phyloP scores from a whole-genome alignment of 2,888 invertebrate genomes.

The Vandiemenella viatica region DNA sequence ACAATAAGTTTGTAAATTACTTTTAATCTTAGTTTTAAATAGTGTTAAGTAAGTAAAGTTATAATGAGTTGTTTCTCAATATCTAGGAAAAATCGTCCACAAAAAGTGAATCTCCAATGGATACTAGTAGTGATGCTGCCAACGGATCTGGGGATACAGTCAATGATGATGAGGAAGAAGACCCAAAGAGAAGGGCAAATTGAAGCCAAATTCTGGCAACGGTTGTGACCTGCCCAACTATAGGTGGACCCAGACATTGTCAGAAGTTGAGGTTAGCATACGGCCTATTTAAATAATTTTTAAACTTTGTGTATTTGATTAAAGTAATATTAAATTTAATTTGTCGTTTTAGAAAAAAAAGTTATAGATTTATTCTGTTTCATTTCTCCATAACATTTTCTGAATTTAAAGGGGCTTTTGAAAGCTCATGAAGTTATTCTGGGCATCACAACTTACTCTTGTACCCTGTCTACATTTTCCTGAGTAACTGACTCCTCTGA shows the following conservation, averaged over 20 bases:
- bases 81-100: too few relatives aligned
- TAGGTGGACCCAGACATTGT: conserved; percentile 91
- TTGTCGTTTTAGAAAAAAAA: background rate
- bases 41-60: too few relatives aligned
- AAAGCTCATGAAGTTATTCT: too few relatives aligned
- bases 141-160: conserved; percentile 25
- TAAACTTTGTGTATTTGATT: background rate
- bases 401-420: background rate
- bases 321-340: background rate
- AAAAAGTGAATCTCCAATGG: too few relatives aligned
- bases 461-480: too few relatives aligned
- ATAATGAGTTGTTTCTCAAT: too few relatives aligned
- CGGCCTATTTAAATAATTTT: background rate
- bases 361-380: background rate
- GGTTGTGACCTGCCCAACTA: conserved; percentile 91
- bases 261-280: conserved; percentile 81
- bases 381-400: background rate
- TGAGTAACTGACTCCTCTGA: too few relatives aligned
- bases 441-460: too few relatives aligned
- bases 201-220: conserved; percentile 89
- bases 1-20: too few relatives aligned
- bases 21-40: too few relatives aligned
- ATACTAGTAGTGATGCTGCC: conserved; percentile 14
- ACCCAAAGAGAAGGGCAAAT: conserved; percentile 80
- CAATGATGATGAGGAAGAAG: conserved; percentile 48